Evolutionary conservation across 2,113 vertebrate species (phyloP), one percentile per base, ranked within the genome.

Genomic region (Bufo bufo): DNA sequence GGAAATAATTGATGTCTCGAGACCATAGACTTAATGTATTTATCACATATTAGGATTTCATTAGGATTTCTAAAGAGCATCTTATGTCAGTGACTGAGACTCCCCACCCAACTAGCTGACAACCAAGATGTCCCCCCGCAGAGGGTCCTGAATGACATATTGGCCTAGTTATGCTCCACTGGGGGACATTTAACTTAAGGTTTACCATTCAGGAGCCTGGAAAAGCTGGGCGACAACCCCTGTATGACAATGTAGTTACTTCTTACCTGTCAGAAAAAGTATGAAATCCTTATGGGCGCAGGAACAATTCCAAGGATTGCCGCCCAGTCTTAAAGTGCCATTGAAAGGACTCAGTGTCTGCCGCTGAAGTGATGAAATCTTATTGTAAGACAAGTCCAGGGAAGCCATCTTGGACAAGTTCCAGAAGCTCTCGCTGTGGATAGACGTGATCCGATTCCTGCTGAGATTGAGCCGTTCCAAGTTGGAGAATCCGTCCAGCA

Each of bases 251-350:
- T 10, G 12, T n/a, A 7, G 63, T 66, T 65, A 20, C 17, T 4
- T 10, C 13, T 87, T 90, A 95, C 95, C 95, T 93, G 87, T 93
- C 0, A 96, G 58, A 77, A 91, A 92, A 4, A 23, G 8, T 0
- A 90, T 90, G 65, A 94, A 94, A 87, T 93, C 91, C 0, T 90
- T 66, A 4, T 92, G 91, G 6, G 82, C 90, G 78, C 94, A 96
- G 1, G 92, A 94, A 47, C 95, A 95, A 87, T 91, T 82, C 95
- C 95, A 96, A 0, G 93, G 95, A 87, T 96, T 95, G 19, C 63
- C 63, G 0, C 87, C 86, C 1, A 89, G 54, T 16, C 69, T 89
- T 63, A 90, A 50, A 1, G 54, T 12, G 4, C 88, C 82, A 2
- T 69, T 71, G 7, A 94, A 52, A 6, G 90, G 89, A 43, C 16